Evolutionary conservation across 2,888 invertebrate species (phyloP).

Genomic region (Heliconius ethilla): DNA sequence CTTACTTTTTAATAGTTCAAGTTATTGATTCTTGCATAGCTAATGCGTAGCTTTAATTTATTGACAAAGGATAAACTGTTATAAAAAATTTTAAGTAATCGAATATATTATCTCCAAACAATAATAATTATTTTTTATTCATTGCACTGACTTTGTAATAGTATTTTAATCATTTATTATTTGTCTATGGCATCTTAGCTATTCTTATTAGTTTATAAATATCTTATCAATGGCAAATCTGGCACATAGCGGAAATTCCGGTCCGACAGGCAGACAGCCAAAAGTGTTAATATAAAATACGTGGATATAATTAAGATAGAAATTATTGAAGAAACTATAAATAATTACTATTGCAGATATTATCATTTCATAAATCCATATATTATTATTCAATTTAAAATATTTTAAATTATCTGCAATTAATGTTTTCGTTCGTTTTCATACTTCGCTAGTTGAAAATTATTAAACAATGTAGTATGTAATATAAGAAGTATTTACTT

Average conservation of each 20-base stretch:
- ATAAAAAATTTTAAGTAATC: background rate
- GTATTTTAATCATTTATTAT: background rate
- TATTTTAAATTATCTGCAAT: too few species aligned
- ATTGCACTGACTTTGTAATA: background rate
- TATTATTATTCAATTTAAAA: too few species aligned
- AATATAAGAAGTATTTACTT: too few species aligned
- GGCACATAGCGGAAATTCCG: constrained; percentile 18
- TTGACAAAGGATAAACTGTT: too few species aligned
- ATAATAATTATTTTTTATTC: background rate
- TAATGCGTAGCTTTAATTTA: too few species aligned
- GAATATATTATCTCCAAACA: background rate
- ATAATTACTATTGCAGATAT: background rate
- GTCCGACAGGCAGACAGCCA: constrained; percentile 21
- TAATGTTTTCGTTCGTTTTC: too few species aligned
- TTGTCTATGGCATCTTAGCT: background rate
- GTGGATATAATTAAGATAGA: background rate
- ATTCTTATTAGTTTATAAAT: constrained; percentile 18
- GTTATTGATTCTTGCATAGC: background rate
- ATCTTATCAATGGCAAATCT: constrained; percentile 8
- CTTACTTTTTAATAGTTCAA: too few species aligned
- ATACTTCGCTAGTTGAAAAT: too few species aligned
- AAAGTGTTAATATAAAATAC: constrained; percentile 9
- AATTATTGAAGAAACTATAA: background rate
- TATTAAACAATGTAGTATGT: too few species aligned
- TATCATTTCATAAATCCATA: background rate